Percentiles rank a stretch among this genome's conserved stretches.
Conservation (phyloP, 2,113 vertebrate genomes). For the Lasiurus borealis region DNA sequence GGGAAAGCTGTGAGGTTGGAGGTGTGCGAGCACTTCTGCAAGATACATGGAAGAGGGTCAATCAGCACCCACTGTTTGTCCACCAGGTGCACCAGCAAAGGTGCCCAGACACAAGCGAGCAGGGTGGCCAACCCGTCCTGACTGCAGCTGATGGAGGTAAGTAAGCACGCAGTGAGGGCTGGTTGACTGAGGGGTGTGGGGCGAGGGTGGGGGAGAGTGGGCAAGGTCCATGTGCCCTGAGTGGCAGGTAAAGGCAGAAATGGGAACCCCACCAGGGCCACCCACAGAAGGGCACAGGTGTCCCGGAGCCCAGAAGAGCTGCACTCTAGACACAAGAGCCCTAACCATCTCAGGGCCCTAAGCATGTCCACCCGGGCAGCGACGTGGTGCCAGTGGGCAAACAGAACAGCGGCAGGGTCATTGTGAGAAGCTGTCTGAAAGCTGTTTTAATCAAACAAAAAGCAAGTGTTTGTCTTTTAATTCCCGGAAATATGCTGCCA, state of each 20-base stretch:
- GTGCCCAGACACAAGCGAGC: background rate
- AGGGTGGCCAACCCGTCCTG: background rate
- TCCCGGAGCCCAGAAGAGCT: background rate
- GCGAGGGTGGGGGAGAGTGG: no score
- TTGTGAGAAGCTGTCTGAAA: background rate
- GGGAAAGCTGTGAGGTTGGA: background rate
- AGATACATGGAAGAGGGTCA: background rate
- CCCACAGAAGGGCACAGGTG: background rate
- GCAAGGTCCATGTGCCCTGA: background rate
- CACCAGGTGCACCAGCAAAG: background rate
- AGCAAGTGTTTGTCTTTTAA: background rate
- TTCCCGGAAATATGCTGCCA: constrained; percentile 29
- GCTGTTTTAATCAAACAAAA: background rate
- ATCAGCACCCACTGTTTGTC: fast-evolving
- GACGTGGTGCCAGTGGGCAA: background rate
- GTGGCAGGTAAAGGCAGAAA: background rate
- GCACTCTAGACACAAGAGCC: background rate
- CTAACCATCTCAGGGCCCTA: no score
- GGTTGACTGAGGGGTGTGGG: background rate
- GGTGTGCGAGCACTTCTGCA: background rate
- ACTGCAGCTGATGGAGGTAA: background rate
- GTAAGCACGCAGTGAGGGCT: background rate
- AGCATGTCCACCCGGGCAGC: background rate
- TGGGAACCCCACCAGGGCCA: background rate
- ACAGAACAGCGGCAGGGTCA: background rate